A percentile compares a stretch with the other conserved stretches of the same genome.
Conservation (phyloP, 2,888 invertebrate genomes). For the Drosophila kanekoi region DNA sequence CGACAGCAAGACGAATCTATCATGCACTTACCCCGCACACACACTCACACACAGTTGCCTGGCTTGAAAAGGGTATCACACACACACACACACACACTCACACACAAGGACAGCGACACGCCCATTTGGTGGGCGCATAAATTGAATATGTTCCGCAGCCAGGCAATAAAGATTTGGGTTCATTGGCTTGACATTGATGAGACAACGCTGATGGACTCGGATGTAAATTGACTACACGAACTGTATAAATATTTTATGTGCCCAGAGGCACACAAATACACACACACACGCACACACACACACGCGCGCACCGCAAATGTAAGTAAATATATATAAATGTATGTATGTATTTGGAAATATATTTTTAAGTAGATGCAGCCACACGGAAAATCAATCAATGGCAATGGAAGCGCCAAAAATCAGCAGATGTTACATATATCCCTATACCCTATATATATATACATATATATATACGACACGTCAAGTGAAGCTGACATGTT, state of each 20-base stretch:
- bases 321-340: conserved; percentile 5
- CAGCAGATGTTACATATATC: conserved; percentile 47
- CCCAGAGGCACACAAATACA: conserved; percentile 19
- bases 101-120: conserved; percentile 8
- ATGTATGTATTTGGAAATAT: conserved; percentile 2
- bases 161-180: conserved; percentile 74
- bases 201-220: conserved; percentile 74
- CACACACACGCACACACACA: conserved; percentile 14
- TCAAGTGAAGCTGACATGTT: conserved; percentile 4
- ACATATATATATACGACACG: conserved; percentile 11
- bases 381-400: conserved; percentile 58
- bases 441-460: not conserved
- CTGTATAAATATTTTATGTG: conserved; percentile 72
- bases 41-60: conserved; percentile 11
- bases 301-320: conserved; percentile 12
- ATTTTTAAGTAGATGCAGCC: conserved; percentile 74
- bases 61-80: conserved; percentile 37
- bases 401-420: conserved; percentile 48
- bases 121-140: conserved; percentile 33
- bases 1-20: conserved; percentile 14
- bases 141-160: conserved; percentile 49
- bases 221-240: conserved; percentile 74
- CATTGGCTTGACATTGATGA: conserved; percentile 79
- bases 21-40: conserved; percentile 24
- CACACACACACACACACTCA: conserved; percentile 9